phyloP scores from a whole-genome alignment of 1,140 invertebrate genomes.

The Lethrus apterus region DNA sequence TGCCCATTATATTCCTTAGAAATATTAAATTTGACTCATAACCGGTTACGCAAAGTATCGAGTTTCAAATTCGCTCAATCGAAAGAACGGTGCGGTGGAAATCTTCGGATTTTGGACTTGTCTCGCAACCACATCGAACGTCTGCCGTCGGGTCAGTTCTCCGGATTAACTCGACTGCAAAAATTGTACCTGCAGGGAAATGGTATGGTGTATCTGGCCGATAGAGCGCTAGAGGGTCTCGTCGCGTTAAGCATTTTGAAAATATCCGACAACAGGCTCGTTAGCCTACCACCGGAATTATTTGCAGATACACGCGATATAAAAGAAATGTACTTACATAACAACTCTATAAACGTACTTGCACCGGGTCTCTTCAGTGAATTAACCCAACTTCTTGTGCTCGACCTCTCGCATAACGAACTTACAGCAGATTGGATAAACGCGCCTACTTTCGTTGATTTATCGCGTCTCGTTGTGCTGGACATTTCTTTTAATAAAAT shows the following conservation, averaged over 20 bases:
- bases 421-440: slow-evolving; percentile 82
- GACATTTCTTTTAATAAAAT: slow-evolving; percentile 78
- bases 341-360: slow-evolving; percentile 79
- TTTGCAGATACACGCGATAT: slow-evolving; percentile 73
- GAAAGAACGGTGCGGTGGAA: slow-evolving; percentile 61
- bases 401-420: slow-evolving; percentile 82
- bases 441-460: slow-evolving; percentile 73
- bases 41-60: slow-evolving; percentile 68
- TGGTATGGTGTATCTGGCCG: slow-evolving; percentile 66
- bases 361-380: slow-evolving; percentile 79
- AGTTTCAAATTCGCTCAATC: slow-evolving; percentile 65
- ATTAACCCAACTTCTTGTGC: slow-evolving; percentile 67
- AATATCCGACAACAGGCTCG: slow-evolving; percentile 73
- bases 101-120: slow-evolving; percentile 67
- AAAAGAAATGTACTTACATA: slow-evolving; percentile 74
- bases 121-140: slow-evolving; percentile 77
- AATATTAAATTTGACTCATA: slow-evolving; percentile 72
- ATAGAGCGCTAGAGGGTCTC: slow-evolving; percentile 74
- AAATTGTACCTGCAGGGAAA: slow-evolving; percentile 57
- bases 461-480: slow-evolving; percentile 71
- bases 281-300: slow-evolving; percentile 72
- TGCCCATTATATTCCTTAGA: slow-evolving; percentile 71
- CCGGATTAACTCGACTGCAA: slow-evolving; percentile 52
- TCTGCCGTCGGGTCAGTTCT: slow-evolving; percentile 67
- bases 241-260: slow-evolving; percentile 66